Conservation (phyloP, 23 tunicate genomes). For the Halocynthia aurantium region DNA sequence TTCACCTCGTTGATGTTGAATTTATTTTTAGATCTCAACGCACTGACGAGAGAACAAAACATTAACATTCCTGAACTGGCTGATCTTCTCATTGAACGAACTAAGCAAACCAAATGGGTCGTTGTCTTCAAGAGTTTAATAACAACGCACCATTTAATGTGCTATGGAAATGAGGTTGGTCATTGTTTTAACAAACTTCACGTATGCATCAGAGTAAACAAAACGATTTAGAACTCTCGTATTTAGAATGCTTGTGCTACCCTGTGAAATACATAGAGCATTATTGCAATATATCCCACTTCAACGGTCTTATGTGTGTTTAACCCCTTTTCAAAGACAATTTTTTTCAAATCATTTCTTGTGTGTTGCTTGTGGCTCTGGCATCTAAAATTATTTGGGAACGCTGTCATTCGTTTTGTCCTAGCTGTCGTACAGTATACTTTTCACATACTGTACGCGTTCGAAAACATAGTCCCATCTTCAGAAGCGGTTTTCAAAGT, state of each 20-base stretch:
- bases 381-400: no score
- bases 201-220: neutral
- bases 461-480: no score
- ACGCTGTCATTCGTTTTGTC: no score
- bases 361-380: no score
- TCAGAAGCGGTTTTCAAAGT: no score
- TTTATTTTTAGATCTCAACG: conserved; percentile 35
- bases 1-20: no score
- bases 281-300: neutral
- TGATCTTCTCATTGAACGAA: conserved; percentile 79
- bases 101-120: conserved; percentile 90
- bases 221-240: no score
- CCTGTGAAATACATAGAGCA: neutral
- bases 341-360: no score
- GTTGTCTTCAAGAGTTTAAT: conserved; percentile 91
- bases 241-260: neutral
- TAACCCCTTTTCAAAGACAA: no score
- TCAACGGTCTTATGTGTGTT: neutral
- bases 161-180: conserved; percentile 84
- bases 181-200: neutral
- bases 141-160: conserved; percentile 88
- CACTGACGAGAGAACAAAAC: conserved; percentile 83
- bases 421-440: neutral
- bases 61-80: conserved; percentile 92
- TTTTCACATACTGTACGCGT: no score